Percentiles rank a stretch among this genome's conserved stretches.
Evolutionary conservation across 2,113 vertebrate genomes (phyloP).

Genomic region (Spizaetus ornatus): DNA sequence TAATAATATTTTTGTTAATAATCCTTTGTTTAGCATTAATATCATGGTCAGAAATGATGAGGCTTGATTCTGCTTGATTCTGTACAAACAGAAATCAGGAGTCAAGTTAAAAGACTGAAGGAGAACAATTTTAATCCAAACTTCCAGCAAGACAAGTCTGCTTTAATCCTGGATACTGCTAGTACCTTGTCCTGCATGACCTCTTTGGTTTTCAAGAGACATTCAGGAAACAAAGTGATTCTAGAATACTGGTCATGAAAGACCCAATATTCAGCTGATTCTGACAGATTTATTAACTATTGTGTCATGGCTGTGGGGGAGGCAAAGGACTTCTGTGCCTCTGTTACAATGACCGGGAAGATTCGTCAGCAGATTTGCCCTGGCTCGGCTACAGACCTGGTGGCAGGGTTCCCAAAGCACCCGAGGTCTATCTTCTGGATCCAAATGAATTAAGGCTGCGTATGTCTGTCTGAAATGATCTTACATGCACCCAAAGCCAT

Average conservation of each 20-base stretch:
- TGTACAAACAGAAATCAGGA: neutral
- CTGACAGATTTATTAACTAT: neutral
- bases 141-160: neutral
- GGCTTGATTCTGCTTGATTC: neutral
- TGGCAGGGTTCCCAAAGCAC: neutral
- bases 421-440: neutral
- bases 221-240: neutral
- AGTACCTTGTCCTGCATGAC: neutral
- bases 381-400: neutral
- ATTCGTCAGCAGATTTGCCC: neutral
- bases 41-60: neutral
- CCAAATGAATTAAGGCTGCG: neutral
- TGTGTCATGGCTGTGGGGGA: neutral
- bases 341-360: neutral
- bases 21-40: neutral
- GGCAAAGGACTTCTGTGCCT: neutral
- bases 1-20: neutral
- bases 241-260: neutral
- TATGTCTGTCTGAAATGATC: neutral
- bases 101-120: neutral
- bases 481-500: neutral
- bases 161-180: neutral
- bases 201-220: neutral
- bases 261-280: neutral
- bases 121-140: neutral